A percentile compares a stretch with the other conserved stretches of the same genome.
Conservation (phyloP, 2,888 invertebrate species). For the Drosophila colorata region DNA sequence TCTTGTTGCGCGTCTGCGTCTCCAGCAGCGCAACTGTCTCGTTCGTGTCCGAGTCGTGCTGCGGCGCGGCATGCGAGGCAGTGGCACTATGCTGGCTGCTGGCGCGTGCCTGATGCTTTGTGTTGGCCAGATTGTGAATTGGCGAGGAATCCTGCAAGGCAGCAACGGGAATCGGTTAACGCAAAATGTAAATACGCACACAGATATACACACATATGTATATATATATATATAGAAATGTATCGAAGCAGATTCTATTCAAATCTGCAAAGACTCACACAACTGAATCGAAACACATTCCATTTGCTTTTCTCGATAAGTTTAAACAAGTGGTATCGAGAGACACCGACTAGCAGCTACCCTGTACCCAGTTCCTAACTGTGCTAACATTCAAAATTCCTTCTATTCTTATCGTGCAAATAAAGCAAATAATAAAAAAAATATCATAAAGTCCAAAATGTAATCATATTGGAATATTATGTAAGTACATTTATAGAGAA, state of each 20-base stretch:
- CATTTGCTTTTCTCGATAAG: too few relatives aligned
- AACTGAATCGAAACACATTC: background rate
- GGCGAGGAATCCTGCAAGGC: conserved; percentile 84
- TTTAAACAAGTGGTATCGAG: too few relatives aligned
- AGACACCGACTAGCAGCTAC: background rate
- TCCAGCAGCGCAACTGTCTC: conserved; percentile 84
- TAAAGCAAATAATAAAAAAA: too few relatives aligned
- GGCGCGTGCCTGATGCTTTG: conserved; percentile 82
- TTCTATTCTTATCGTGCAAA: too few relatives aligned
- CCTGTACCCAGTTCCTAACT: background rate
- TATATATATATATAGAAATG: background rate
- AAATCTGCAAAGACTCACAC: background rate
- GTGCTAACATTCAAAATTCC: too few relatives aligned
- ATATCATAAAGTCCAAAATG: too few relatives aligned
- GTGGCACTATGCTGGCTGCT: conserved; percentile 74
- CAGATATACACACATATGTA: background rate
- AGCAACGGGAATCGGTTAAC: conserved; percentile 27
- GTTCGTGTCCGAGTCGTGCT: conserved; percentile 73
- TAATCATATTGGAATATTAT: too few relatives aligned
- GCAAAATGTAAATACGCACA: background rate
- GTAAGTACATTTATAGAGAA: too few relatives aligned
- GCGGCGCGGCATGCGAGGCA: conserved; percentile 64
- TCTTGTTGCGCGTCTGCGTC: conserved; percentile 82
- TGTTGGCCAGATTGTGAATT: conserved; percentile 85
- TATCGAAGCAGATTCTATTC: too few relatives aligned